Percentiles rank a stretch among this genome's conserved stretches.
Evolutionary conservation across 23 tunicate genomes (phyloP).

Genomic region (Diplosoma virens): DNA sequence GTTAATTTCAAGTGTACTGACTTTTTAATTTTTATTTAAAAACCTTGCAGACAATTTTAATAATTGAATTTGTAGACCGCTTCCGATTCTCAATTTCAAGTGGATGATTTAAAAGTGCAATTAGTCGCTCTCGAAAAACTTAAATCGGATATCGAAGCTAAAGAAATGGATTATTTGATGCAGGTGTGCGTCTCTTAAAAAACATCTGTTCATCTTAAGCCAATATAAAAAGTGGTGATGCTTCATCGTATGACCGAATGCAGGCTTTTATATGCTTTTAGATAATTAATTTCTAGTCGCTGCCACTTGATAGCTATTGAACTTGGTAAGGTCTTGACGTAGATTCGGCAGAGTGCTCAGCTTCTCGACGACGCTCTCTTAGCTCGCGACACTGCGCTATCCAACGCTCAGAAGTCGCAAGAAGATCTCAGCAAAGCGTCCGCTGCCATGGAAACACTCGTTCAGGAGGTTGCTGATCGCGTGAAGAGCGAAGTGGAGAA

Average conservation of each 20-base stretch:
- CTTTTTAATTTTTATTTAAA: not conserved
- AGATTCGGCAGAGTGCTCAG: constrained; percentile 70
- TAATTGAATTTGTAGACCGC: constrained; percentile 34
- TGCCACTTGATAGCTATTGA: too few species aligned
- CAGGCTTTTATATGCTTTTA: too few species aligned
- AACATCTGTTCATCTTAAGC: too few species aligned
- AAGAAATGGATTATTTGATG: constrained; percentile 64
- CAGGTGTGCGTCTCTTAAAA: constrained; percentile 64
- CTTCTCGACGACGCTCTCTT: constrained; percentile 64
- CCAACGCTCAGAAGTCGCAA: constrained; percentile 44
- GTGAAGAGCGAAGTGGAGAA: constrained; percentile 65
- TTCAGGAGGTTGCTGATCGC: constrained; percentile 67
- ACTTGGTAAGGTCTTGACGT: too few species aligned
- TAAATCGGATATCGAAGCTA: constrained; percentile 52
- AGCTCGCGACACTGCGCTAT: constrained; percentile 68
- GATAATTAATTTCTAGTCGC: too few species aligned
- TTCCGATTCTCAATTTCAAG: constrained; percentile 34
- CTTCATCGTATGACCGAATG: too few species aligned
- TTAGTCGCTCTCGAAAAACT: constrained; percentile 54
- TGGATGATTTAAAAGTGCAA: constrained; percentile 50
- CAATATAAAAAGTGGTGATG: too few species aligned
- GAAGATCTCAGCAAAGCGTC: constrained; percentile 53
- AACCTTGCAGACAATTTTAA: not conserved
- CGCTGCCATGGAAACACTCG: constrained; percentile 76
- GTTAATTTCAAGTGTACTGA: not conserved